These are phyloP conservation scores for Dasyurus viverrinus DNA, from an alignment of 2,113 vertebrate species.

Conservation along the genomic window DNA sequence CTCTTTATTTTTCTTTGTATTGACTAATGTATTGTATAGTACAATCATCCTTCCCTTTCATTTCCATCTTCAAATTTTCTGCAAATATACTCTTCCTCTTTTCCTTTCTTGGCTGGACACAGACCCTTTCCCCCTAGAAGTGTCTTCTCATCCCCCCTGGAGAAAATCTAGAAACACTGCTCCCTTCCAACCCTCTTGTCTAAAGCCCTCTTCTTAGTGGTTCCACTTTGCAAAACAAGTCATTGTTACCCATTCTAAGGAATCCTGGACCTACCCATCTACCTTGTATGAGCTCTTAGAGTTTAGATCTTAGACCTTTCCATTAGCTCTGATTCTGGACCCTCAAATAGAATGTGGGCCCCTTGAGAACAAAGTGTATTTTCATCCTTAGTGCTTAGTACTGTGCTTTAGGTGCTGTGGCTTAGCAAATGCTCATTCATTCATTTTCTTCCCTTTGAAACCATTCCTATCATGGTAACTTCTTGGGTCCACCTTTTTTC, in stretches of 20 bases:
- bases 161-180: not conserved
- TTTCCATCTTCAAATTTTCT: not conserved
- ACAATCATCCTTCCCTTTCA: not conserved
- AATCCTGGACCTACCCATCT: too few relatives aligned
- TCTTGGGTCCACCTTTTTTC: not conserved
- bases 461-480: not conserved
- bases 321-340: too few relatives aligned
- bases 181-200: not conserved
- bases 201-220: not conserved
- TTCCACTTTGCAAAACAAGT: too few relatives aligned
- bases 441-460: too few relatives aligned
- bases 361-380: too few relatives aligned
- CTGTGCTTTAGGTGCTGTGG: too few relatives aligned
- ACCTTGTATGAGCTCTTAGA: too few relatives aligned
- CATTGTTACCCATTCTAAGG: too few relatives aligned
- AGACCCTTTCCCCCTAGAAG: not conserved
- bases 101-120: not conserved
- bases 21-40: not conserved
- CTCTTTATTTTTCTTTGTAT: not conserved
- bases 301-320: too few relatives aligned
- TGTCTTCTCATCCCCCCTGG: not conserved
- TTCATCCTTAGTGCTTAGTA: too few relatives aligned
- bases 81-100: not conserved
- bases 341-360: too few relatives aligned
- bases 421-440: too few relatives aligned